Percentiles rank a stretch among this genome's conserved stretches.
These are phyloP conservation scores for Amblyopsis rosae DNA, from an alignment of 2,113 vertebrate species.

Conservation along the genomic window DNA sequence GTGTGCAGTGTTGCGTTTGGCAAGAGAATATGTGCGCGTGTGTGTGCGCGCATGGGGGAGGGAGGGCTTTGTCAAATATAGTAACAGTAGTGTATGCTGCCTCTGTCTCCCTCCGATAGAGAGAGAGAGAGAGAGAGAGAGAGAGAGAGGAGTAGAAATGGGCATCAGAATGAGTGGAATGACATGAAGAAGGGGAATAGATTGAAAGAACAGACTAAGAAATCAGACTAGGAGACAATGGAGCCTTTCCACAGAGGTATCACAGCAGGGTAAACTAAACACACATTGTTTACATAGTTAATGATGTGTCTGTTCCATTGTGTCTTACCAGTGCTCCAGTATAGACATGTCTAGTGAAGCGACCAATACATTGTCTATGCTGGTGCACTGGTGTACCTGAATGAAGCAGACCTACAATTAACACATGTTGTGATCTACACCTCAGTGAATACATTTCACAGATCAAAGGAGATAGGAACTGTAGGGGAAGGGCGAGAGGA, in stretches of 20 bases:
- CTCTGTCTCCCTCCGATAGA: constrained; percentile 70
- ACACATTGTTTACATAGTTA: too few relatives aligned
- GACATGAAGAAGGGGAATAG: constrained; percentile 8
- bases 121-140: constrained; percentile 61
- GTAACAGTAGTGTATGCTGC: constrained; percentile 74
- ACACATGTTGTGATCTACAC: too few relatives aligned
- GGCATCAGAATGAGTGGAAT: neutral
- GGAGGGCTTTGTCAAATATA: constrained; percentile 73
- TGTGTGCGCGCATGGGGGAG: constrained; percentile 31
- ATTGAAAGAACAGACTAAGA: constrained; percentile 32
- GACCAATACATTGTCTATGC: too few relatives aligned
- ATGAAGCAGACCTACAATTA: too few relatives aligned
- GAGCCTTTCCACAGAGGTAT: too few relatives aligned
- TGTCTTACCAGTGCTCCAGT: too few relatives aligned
- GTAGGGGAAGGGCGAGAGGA: constrained; percentile 6
- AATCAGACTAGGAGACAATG: too few relatives aligned
- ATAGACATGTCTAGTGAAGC: too few relatives aligned
- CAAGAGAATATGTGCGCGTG: constrained; percentile 50
- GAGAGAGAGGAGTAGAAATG: constrained; percentile 35
- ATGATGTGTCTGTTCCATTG: too few relatives aligned
- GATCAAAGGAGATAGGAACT: neutral
- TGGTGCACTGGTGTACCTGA: too few relatives aligned
- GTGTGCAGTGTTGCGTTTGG: constrained; percentile 66
- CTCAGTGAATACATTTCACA: neutral
- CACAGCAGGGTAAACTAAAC: too few relatives aligned